A percentile compares a stretch with the other conserved stretches of the same genome.
Evolutionary conservation across 2,888 invertebrate species (phyloP).

Genomic region (Papilio protenor): DNA sequence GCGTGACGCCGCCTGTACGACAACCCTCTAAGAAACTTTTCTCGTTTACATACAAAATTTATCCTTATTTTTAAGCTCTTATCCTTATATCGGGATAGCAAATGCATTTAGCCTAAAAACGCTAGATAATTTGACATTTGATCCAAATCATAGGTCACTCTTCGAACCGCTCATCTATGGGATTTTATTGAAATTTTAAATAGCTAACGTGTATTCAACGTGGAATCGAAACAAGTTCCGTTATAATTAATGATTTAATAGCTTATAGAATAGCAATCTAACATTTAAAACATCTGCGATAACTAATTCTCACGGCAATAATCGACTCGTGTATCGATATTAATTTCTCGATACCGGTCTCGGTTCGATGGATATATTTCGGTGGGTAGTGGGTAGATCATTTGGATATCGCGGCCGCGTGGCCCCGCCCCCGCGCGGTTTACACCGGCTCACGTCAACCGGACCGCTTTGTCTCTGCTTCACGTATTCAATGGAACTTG

Average conservation of each 20-base stretch:
- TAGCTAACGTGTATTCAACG: no score
- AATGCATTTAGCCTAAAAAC: background rate
- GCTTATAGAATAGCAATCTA: background rate
- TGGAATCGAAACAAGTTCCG: constrained; percentile 31
- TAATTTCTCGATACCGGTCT: constrained; percentile 74
- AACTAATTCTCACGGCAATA: constrained; percentile 66
- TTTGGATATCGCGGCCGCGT: constrained; percentile 60
- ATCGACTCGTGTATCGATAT: constrained; percentile 71
- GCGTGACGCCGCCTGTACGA: constrained; percentile 74
- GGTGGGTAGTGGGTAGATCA: constrained; percentile 80
- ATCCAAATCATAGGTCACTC: background rate
- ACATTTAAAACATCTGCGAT: constrained; percentile 10
- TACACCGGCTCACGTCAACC: constrained; percentile 69
- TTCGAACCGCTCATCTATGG: no score
- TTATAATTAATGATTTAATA: constrained; percentile 45
- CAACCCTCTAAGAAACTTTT: constrained; percentile 58
- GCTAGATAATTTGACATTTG: background rate
- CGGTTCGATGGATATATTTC: constrained; percentile 66
- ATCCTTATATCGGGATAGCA: background rate
- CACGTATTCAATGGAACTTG: constrained; percentile 47
- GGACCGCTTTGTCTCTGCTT: constrained; percentile 56
- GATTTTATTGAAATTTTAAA: no score
- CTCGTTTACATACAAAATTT: constrained; percentile 46
- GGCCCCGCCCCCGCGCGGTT: constrained; percentile 65
- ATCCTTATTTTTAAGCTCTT: constrained; percentile 27